Evolutionary conservation across 2,888 invertebrate species (phyloP), one percentile per base, ranked within the genome.

Genomic region (Onthophagus sagittarius): DNA sequence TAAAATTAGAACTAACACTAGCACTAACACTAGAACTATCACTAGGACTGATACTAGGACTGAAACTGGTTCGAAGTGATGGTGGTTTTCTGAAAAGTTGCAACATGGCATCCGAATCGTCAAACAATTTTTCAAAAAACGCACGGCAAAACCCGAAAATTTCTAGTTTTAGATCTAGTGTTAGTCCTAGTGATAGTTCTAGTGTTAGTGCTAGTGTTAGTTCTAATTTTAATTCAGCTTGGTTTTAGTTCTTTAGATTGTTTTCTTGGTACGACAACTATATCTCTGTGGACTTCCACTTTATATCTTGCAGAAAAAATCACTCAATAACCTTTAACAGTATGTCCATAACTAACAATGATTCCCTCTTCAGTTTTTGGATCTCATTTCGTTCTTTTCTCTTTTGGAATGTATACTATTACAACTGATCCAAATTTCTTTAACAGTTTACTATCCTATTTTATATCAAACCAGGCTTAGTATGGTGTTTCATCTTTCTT

Each of bases 391-490:
- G 32, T n/a, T 71, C 78, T 69, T 15, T 71, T 72, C 71, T 77
- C 73, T 71, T 79, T 77, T 62, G 76, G 71, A 70, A 79, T 77
- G 6, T 77, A 76, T n/a, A 77, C 76, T 75, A 71, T 78, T 1
- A 75, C 77, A 32, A 75, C 74, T 32, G 75, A 75, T 15, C 79
- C 76, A 75, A 77, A 77, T 39, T 76, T 71, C 71, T 72, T 70
- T 7, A 77, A 76, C 11, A 72, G 32, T 5, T 70, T 70, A 9
- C 76, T 31, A 39, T 73, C 53, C 5, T 15, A 53, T 7, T 5
- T 82, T 2, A 75, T 74, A n/a, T 80, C 79, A 64, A 79, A 75
- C 83, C 84, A 85, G 2, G 80, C 14, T 75, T 85, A 84, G 72
- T 80, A 79, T 0, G 84, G 82, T 0, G 82, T 83, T 74, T 76